These are phyloP conservation scores for Hydra vulgaris DNA, from an alignment of 30 jellyfish, hydroid and myxozoan species.

Conservation along the genomic window DNA sequence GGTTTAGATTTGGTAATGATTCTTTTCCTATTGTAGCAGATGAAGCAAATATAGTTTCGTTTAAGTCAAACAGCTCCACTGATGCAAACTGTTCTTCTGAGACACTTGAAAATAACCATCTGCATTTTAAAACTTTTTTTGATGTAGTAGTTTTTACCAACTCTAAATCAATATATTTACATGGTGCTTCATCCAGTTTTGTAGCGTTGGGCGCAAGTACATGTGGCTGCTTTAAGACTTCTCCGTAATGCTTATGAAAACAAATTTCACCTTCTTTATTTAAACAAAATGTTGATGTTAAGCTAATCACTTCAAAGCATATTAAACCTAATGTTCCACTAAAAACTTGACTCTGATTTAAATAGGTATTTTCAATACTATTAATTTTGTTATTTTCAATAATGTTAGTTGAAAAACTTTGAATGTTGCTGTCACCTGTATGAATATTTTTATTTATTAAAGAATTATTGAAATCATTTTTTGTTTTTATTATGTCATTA, in stretches of 20 bases:
- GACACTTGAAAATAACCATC: constrained; percentile 13
- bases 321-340: constrained; percentile 6
- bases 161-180: constrained; percentile 1
- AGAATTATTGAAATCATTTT: no score
- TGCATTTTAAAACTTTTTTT: constrained; percentile 15
- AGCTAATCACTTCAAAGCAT: neutral
- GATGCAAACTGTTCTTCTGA: constrained; percentile 27
- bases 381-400: no score
- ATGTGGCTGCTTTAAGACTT: constrained; percentile 13
- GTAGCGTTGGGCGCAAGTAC: constrained; percentile 23
- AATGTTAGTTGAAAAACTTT: no score
- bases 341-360: no score
- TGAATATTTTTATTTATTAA: no score
- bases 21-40: constrained; percentile 30
- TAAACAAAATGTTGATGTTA: neutral
- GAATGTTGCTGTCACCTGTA: no score
- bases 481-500: no score
- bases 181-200: constrained; percentile 23
- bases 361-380: no score
- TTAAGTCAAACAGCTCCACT: constrained; percentile 20
- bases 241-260: constrained; percentile 13
- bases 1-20: constrained; percentile 18
- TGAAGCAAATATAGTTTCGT: constrained; percentile 3
- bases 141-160: neutral
- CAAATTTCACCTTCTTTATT: neutral